Evolutionary conservation across 2,113 vertebrate genomes (phyloP).

Genomic region (Bubo scandiacus): DNA sequence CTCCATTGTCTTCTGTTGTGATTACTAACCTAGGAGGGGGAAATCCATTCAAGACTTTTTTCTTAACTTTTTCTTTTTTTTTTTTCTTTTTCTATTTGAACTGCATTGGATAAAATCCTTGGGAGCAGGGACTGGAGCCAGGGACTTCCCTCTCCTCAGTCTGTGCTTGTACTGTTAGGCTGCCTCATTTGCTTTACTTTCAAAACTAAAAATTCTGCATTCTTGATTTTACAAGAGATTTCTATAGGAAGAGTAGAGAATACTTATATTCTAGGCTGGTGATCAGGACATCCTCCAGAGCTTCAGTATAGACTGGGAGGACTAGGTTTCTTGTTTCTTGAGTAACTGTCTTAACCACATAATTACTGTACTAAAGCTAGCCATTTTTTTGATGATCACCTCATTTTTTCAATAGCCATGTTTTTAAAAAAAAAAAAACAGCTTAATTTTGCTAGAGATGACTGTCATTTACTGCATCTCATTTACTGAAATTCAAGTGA

Average conservation of each 20-base stretch:
- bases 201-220: not conserved
- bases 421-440: not conserved
- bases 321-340: not conserved
- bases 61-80: too few species aligned
- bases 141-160: not conserved
- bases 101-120: not conserved
- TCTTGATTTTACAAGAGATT: not conserved
- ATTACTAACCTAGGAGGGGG: not conserved
- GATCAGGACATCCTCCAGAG: not conserved
- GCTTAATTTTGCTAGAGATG: not conserved
- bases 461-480: not conserved
- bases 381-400: not conserved
- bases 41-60: not conserved
- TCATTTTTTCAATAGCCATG: not conserved
- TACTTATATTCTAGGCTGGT: not conserved
- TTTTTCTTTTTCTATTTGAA: not conserved
- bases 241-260: not conserved
- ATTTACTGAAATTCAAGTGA: not conserved
- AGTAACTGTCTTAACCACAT: not conserved
- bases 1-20: not conserved
- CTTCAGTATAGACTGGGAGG: not conserved
- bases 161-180: not conserved
- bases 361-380: not conserved
- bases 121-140: not conserved
- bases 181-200: not conserved